Evolutionary conservation across 2,797 vertebrate genomes (phyloP).

Genomic region (Ptychadena robeensis): DNA sequence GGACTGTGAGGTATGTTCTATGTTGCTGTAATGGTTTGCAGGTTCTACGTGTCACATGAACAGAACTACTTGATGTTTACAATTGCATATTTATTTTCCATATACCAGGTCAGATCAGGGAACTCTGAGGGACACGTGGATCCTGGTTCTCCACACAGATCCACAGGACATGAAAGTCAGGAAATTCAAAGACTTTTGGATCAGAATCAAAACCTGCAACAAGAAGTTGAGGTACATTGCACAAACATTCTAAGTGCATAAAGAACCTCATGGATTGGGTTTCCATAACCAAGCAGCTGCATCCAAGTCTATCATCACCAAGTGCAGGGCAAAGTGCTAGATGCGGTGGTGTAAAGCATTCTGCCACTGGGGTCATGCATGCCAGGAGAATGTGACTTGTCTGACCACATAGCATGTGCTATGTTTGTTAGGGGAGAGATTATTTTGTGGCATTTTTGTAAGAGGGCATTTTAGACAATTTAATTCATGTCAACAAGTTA

Average conservation of each 20-base stretch:
- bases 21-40: background rate
- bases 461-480: no score
- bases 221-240: constrained; percentile 81
- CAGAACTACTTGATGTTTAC: background rate
- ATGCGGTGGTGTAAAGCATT: no score
- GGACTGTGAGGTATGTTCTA: constrained; percentile 64
- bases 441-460: no score
- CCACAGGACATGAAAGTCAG: constrained; percentile 69
- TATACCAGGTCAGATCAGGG: constrained; percentile 75
- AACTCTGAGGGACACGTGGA: constrained; percentile 68
- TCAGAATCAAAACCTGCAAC: constrained; percentile 78
- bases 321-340: no score
- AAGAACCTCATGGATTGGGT: no score
- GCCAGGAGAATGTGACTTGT: no score
- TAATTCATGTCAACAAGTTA: no score
- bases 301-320: no score
- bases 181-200: constrained; percentile 78
- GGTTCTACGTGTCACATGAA: background rate
- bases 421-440: no score
- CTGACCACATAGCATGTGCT: no score
- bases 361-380: no score
- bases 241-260: background rate
- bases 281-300: no score
- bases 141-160: constrained; percentile 52
- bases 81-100: constrained; percentile 21